Evolutionary conservation across 2,888 invertebrate genomes (phyloP), one percentile per base, ranked within the genome.

Genomic region (Dryocosmus kuriphilus): DNA sequence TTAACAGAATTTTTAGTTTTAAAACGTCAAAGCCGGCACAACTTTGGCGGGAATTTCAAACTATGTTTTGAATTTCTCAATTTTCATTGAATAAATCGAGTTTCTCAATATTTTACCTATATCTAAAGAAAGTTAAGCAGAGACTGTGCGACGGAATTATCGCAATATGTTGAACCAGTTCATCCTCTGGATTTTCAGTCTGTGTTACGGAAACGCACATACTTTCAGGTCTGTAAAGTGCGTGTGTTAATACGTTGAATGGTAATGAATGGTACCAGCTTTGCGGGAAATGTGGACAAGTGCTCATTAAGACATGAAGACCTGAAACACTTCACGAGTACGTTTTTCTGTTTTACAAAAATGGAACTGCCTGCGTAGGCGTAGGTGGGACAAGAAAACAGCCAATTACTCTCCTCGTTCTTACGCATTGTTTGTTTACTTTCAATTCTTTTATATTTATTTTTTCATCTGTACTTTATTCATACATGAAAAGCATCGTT

Each of bases 101-200:
- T n/a, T 51, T n/a, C 51, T 51, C 9, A n/a, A 51, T n/a, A n/a
- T n/a, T n/a, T 6, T n/a, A 51, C n/a, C 16, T 16, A 41, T 41
- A 41, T 41, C 16, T 41, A 1, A 16, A 41, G 16, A 41, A 41
- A n/a, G n/a, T 46, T 2, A 46, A 46, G 46, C 19, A 46, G n/a
- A 46, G 46, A 51, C 19, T n/a, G n/a, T 51, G 51, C 51, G 51
- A 51, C 51, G 7, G 8, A 7, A n/a, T n/a, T n/a, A 51, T 8
- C n/a, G n/a, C 51, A 51, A 51, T 51, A 51, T 51, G 51, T 51
- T 51, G n/a, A 51, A 51, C 51, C 8, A 51, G 51, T 51, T 51
- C n/a, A n/a, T n/a, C 8, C n/a, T 51, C n/a, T n/a, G n/a, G 51
- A n/a, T 51, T 51, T n/a, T n/a, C 51, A 51, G 7, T 51, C 8